Percentiles rank a stretch among this genome's conserved stretches.
Conservation (phyloP, 2,888 invertebrate species). For the Leptopilina syphax region DNA sequence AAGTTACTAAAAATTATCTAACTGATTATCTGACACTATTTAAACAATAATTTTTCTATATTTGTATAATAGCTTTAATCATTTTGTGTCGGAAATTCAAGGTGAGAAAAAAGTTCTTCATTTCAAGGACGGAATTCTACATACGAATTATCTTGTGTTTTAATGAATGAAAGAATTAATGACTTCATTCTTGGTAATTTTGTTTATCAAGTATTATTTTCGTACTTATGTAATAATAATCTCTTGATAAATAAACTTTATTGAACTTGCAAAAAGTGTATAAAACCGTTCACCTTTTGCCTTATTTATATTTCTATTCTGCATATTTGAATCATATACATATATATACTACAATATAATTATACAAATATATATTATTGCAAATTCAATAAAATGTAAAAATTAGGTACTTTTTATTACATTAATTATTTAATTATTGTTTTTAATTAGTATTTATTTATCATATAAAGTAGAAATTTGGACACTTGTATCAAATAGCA, state of each 20-base stretch:
- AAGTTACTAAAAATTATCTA: neutral
- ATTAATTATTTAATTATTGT: too few species aligned
- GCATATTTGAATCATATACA: neutral
- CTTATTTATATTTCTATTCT: neutral
- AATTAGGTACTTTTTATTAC: too few species aligned
- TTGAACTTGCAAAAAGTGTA: neutral
- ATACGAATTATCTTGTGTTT: conserved; percentile 12
- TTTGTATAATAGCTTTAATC: neutral
- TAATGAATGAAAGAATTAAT: conserved; percentile 31
- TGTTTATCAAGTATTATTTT: neutral
- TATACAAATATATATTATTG: neutral
- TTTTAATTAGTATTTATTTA: too few species aligned
- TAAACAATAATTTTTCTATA: neutral
- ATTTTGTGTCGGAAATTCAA: neutral
- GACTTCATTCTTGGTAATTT: neutral
- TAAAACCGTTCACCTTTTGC: neutral
- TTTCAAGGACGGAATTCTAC: conserved; percentile 2
- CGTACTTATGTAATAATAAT: neutral
- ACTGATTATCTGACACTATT: neutral
- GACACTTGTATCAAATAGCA: neutral
- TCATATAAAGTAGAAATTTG: neutral
- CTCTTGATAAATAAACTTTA: neutral
- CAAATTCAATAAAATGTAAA: too few species aligned
- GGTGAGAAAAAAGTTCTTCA: conserved; percentile 16
- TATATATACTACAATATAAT: neutral